These are phyloP conservation scores for Corythaeola cristata DNA, from an alignment of 2,113 vertebrate species.

Conservation along the genomic window DNA sequence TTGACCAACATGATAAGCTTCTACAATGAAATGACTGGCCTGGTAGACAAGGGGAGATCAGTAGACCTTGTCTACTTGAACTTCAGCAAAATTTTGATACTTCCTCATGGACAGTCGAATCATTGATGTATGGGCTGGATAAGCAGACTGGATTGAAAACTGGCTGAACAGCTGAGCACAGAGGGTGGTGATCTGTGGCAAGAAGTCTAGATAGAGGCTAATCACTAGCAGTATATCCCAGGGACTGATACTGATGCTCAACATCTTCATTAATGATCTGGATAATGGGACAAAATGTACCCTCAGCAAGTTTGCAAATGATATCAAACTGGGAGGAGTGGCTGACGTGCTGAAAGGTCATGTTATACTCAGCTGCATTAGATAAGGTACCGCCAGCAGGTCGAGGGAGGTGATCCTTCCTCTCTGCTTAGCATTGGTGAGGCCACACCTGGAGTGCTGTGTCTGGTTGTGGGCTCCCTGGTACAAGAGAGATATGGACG, in stretches of 20 bases:
- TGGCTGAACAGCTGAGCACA: neutral
- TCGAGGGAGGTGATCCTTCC: neutral
- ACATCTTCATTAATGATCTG: neutral
- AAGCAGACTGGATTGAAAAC: neutral
- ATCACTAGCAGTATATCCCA: neutral
- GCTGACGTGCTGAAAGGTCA: neutral
- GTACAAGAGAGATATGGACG: neutral
- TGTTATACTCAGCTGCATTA: neutral
- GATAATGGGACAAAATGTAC: neutral
- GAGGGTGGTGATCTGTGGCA: neutral
- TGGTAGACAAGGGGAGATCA: no score
- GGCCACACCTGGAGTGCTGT: no score
- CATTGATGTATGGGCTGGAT: neutral
- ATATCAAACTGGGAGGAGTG: no score
- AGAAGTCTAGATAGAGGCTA: neutral
- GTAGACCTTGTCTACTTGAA: no score
- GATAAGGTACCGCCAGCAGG: neutral
- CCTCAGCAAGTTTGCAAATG: neutral
- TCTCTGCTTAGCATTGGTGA: neutral
- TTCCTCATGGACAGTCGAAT: neutral
- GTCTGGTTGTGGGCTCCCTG: neutral
- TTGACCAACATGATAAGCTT: no score
- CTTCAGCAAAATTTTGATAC: no score
- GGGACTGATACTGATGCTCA: neutral
- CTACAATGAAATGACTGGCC: no score